Percentiles rank a stretch among this genome's conserved stretches.
These are phyloP conservation scores for Poecilobothrus nobilitatus DNA, from an alignment of 2,888 invertebrate genomes.

Conservation along the genomic window DNA sequence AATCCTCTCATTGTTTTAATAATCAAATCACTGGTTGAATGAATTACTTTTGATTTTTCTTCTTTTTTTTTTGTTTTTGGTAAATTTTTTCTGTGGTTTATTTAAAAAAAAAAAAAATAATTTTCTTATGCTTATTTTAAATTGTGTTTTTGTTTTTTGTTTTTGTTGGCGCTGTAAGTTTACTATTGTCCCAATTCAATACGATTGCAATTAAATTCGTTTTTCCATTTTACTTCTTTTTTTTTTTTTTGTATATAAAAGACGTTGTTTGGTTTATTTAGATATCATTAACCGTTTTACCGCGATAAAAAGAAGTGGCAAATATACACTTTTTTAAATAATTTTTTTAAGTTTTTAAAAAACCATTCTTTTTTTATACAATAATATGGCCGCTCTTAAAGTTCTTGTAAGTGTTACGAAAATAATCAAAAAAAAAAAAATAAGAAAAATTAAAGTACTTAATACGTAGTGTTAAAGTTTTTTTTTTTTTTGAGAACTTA, in stretches of 20 bases:
- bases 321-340: background rate
- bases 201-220: background rate
- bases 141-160: too few relatives aligned
- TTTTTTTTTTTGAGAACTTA: too few relatives aligned
- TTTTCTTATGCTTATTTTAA: too few relatives aligned
- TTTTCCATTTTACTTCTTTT: too few relatives aligned
- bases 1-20: too few relatives aligned
- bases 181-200: background rate
- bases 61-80: background rate
- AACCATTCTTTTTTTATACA: background rate
- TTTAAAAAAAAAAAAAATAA: too few relatives aligned
- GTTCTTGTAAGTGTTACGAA: background rate
- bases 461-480: too few relatives aligned
- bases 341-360: background rate
- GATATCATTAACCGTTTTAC: background rate
- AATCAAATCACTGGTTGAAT: too few relatives aligned
- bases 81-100: background rate
- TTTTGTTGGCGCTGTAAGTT: background rate
- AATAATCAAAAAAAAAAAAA: too few relatives aligned
- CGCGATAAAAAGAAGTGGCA: conserved; percentile 1
- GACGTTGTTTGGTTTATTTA: background rate
- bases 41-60: too few relatives aligned
- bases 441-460: too few relatives aligned
- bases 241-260: background rate
- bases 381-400: background rate